phyloP scores from a whole-genome alignment of 1,140 invertebrate species.

The Zaprionus nigranus region DNA sequence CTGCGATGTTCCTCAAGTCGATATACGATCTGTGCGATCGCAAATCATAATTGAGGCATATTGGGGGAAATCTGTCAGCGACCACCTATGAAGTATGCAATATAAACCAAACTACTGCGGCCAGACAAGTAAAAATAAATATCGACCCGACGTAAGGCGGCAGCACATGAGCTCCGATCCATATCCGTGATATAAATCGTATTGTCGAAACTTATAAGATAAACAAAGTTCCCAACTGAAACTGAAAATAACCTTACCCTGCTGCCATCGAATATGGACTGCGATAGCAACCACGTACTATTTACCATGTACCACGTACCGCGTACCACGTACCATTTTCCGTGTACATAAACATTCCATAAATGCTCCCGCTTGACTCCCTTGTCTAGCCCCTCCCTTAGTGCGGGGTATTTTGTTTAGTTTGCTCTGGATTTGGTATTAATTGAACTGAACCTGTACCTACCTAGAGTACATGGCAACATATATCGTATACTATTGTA shows the following conservation, averaged over 20 bases:
- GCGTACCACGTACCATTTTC: conserved; percentile 1
- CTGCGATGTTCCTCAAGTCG: conserved; percentile 26
- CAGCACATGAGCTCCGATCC: conserved; percentile 27
- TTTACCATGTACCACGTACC: conserved; percentile 3
- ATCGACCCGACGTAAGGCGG: conserved; percentile 16
- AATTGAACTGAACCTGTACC: conserved; percentile 33
- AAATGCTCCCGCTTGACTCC: conserved; percentile 14
- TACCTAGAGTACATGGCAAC: conserved; percentile 5
- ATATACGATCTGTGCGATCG: conserved; percentile 37
- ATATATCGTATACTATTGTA: conserved; percentile 3
- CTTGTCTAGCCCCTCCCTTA: background rate
- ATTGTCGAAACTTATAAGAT: conserved; percentile 68
- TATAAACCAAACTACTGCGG: conserved; percentile 60
- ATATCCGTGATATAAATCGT: conserved; percentile 68
- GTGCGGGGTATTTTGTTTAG: conserved; percentile 24
- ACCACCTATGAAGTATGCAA: conserved; percentile 81
- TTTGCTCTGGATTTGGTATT: conserved; percentile 20
- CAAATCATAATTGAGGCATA: conserved; percentile 60
- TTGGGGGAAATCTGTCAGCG: conserved; percentile 29
- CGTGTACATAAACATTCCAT: conserved; percentile 48
- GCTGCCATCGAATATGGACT: conserved; percentile 27
- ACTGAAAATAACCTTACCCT: conserved; percentile 58
- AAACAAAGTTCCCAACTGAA: conserved; percentile 63
- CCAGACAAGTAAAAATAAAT: conserved; percentile 73
- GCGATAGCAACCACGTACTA: conserved; percentile 19